Conservation (phyloP, 2,113 vertebrate genomes). For the Chaenogobius annularis region DNA sequence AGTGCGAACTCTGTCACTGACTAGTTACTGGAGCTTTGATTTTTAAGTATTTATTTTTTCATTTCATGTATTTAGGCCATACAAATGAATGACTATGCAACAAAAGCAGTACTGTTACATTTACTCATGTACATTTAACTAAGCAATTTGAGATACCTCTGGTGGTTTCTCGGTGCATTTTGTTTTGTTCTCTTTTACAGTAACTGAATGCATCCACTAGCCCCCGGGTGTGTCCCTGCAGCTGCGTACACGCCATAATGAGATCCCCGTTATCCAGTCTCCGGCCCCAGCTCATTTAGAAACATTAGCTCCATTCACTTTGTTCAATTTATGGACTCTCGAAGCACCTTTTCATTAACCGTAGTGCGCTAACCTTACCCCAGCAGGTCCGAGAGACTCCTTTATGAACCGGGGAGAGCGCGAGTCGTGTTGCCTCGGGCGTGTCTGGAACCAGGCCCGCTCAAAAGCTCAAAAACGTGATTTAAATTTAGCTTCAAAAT, state of each 20-base stretch:
- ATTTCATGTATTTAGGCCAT: too few relatives aligned
- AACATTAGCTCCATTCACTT: background rate
- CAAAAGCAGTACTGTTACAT: too few relatives aligned
- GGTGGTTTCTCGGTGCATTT: background rate
- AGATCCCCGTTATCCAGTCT: background rate
- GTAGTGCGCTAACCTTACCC: background rate
- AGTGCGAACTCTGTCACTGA: too few relatives aligned
- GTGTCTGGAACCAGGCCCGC: background rate
- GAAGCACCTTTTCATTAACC: slow-evolving; percentile 2
- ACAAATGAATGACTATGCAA: too few relatives aligned
- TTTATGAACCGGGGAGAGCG: background rate
- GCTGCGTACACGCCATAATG: background rate
- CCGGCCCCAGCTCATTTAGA: background rate
- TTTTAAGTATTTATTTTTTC: too few relatives aligned
- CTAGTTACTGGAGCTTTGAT: too few relatives aligned
- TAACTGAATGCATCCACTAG: background rate
- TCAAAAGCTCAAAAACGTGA: background rate
- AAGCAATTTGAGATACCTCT: background rate
- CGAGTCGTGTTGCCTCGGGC: background rate
- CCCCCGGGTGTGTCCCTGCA: background rate
- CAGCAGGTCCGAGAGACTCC: background rate
- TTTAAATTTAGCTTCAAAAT: background rate
- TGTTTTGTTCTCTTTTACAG: background rate
- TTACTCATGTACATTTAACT: too few relatives aligned
- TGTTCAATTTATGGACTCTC: background rate